Percentiles rank a stretch among this genome's conserved stretches.
Conservation (phyloP, 2,113 vertebrate species). For the human region DNA sequence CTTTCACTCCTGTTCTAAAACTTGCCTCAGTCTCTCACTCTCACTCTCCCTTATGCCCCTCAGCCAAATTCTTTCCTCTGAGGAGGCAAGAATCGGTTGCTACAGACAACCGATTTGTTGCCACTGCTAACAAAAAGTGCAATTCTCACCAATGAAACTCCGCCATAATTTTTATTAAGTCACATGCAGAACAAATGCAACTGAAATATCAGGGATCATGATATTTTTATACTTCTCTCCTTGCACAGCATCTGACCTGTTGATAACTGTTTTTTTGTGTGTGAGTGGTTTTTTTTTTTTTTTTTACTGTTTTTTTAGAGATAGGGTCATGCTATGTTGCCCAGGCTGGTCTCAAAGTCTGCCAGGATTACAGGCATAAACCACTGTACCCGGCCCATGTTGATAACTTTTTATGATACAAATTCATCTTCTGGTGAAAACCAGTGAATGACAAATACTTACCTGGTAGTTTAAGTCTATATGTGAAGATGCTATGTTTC, state of each 20-base stretch:
- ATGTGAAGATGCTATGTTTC: neutral
- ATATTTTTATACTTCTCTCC: neutral
- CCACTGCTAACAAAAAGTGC: neutral
- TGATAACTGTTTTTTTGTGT: neutral
- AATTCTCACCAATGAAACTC: neutral
- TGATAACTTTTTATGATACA: neutral
- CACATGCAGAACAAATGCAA: neutral
- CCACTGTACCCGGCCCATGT: too few relatives aligned
- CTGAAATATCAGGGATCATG: neutral
- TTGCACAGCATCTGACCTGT: neutral
- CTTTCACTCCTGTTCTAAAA: too few relatives aligned
- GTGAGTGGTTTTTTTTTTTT: too few relatives aligned
- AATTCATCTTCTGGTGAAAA: constrained; percentile 3
- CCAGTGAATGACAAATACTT: neutral
- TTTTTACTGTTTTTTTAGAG: too few relatives aligned
- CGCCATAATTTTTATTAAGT: neutral
- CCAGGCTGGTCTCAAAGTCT: too few relatives aligned
- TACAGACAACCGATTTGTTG: too few relatives aligned
- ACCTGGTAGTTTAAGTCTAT: neutral
- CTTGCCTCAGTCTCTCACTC: too few relatives aligned
- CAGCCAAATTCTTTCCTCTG: too few relatives aligned
- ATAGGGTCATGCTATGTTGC: too few relatives aligned
- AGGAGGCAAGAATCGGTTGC: too few relatives aligned
- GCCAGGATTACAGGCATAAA: too few relatives aligned
- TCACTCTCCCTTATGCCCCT: too few relatives aligned